Evolutionary conservation across 1,140 invertebrate species (phyloP), one percentile per base, ranked within the genome.

Genomic region (Cecropterus lyciades): DNA sequence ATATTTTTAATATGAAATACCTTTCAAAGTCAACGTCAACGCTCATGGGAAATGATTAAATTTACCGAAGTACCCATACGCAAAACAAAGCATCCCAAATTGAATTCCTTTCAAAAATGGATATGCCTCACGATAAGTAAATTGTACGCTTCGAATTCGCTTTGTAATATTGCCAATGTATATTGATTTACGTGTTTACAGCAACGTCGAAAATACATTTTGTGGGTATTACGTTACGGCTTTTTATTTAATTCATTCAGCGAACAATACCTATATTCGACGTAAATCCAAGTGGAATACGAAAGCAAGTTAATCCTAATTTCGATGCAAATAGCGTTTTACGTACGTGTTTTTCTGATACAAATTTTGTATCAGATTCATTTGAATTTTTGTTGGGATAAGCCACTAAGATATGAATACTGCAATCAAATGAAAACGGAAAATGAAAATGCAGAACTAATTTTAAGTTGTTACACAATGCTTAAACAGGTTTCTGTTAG

Each of bases 311-410:
- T 55, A 42, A 55, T 55, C 52, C 52, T 55, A 55, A 33, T 55
- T 55, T 42, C 11, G 16, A 55, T 55, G 52, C 52, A 55, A 53
- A 53, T 42, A 55, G 16, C 37, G 33, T 42, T 53, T 53, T 53
- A 33, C 14, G 13, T 53, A 11, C 15, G 33, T 40, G 7, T 55
- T 55, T 42, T 40, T 40, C n/a, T 55, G 13, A 40, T 55, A 42
- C 37, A 37, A n/a, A n/a, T n/a, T n/a, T n/a, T n/a, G n/a, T n/a
- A n/a, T n/a, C n/a, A n/a, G n/a, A n/a, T n/a, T n/a, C 16, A 14
- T 40, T 37, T 13, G 15, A n/a, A 27, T 55, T 55, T 55, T 40
- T 14, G 52, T 10, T 40, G 6, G 16, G 4, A n/a, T 17, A 33
- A 5, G 10, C 15, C 1, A 16, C 51, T 33, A 8, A 33, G 3